These are phyloP conservation scores for Bombyx mandarina DNA, from an alignment of 1,140 invertebrate species.

Conservation along the genomic window DNA sequence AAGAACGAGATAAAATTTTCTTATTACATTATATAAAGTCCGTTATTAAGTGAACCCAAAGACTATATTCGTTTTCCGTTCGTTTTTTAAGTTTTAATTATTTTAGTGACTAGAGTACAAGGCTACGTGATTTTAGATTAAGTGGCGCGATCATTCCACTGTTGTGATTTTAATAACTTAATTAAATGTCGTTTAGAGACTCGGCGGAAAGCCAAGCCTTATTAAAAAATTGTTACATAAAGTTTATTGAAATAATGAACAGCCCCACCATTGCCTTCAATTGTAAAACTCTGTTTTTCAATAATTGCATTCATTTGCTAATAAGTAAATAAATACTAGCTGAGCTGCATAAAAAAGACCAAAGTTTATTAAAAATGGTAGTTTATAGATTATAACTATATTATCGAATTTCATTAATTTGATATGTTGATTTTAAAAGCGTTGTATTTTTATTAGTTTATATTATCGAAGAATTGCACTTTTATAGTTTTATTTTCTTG, in stretches of 20 bases:
- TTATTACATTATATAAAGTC: background rate
- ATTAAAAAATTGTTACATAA: too few relatives aligned
- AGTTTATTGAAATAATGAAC: too few relatives aligned
- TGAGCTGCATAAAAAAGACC: background rate
- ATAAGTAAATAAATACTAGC: too few relatives aligned
- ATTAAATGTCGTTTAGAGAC: too few relatives aligned
- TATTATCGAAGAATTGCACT: conserved; percentile 5
- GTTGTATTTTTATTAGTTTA: conserved; percentile 8
- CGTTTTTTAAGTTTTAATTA: conserved; percentile 25
- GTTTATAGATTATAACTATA: conserved; percentile 1
- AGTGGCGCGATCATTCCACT: conserved; percentile 60
- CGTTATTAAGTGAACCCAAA: conserved; percentile 47
- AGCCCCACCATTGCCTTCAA: too few relatives aligned
- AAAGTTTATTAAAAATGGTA: conserved; percentile 8
- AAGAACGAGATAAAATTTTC: too few relatives aligned
- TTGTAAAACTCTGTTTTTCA: too few relatives aligned
- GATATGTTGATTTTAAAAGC: conserved; percentile 21
- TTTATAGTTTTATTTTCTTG: conserved; percentile 23
- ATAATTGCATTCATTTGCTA: too few relatives aligned
- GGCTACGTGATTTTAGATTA: conserved; percentile 61
- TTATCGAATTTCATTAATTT: background rate
- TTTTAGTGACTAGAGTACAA: conserved; percentile 37
- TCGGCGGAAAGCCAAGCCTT: too few relatives aligned
- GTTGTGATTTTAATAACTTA: conserved; percentile 52
- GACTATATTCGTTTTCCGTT: conserved; percentile 22